Evolutionary conservation across 2,888 invertebrate genomes (phyloP), one percentile per base, ranked within the genome.

Genomic region (Schizaphis graminum): DNA sequence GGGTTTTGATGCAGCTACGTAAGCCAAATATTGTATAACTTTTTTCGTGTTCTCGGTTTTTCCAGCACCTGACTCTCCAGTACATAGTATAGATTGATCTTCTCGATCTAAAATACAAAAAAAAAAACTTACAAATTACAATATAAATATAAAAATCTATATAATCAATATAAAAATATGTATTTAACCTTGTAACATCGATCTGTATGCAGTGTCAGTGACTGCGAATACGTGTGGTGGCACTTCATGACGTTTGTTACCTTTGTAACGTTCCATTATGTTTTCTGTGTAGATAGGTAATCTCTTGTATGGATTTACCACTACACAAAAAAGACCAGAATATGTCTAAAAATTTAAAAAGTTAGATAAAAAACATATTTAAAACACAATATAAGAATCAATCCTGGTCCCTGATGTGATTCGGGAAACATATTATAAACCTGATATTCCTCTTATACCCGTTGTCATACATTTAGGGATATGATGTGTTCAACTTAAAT

Each of bases 41-140:
- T 99, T 99, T 97, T 99, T 99, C 94, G 99, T 99, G 96, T 99
- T 99, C 96, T 99, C 99, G 91, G 99, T 99, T 97, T 99, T 99
- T 95, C 99, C 99, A 95, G 99, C 99, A 95, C 99, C 99, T n/a
- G 99, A 99, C 96, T 99, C 99, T 95, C 99, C 99, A 95, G 99
- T 99, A 97, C 99, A 99, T 95, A 99, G 97, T 96, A 99, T 99
- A 91, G 99, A 99, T 96, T 99, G 99, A 96, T 99, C 99, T 97
- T 99, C 99, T 94, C 99, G 98, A 96, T 99, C 99, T 99, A 96
- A 95, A 97, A 95, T 95, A 95, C 95, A 95, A 95, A 95, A 95
- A 95, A 94, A 95, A n/a, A n/a, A n/a, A n/a, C n/a, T n/a, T n/a
- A n/a, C n/a, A n/a, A n/a, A n/a, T n/a, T n/a, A n/a, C n/a, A n/a